Evolutionary conservation across 2,888 invertebrate genomes (phyloP).

Genomic region (Sisyra terminalis): DNA sequence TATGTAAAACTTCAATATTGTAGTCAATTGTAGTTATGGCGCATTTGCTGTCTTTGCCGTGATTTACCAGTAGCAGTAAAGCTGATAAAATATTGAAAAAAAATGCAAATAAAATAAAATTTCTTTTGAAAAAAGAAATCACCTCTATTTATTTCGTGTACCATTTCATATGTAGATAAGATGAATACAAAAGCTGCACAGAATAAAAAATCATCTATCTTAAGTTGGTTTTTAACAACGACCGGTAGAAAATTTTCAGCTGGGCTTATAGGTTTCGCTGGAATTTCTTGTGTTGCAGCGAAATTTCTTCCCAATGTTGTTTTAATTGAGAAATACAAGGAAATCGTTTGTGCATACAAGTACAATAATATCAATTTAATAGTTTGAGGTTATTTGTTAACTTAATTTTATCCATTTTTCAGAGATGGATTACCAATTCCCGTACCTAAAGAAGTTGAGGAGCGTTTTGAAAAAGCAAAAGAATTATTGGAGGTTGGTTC

Average conservation of each 20-base stretch:
- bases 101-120: too few species aligned
- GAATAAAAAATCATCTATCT: too few species aligned
- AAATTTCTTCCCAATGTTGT: constrained; percentile 44
- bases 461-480: constrained; percentile 37
- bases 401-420: constrained; percentile 16
- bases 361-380: constrained; percentile 18
- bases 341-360: constrained; percentile 48
- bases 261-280: constrained; percentile 27
- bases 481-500: constrained; percentile 31
- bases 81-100: too few species aligned
- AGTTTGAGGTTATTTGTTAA: constrained; percentile 4
- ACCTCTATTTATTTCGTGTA: too few species aligned
- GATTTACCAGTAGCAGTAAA: too few species aligned
- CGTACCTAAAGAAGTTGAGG: constrained; percentile 30
- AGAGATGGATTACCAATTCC: constrained; percentile 43
- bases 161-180: background rate
- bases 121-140: too few species aligned
- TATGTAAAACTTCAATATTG: too few species aligned
- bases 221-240: constrained; percentile 36
- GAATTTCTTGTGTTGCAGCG: constrained; percentile 25
- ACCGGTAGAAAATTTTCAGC: constrained; percentile 35
- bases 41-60: too few species aligned
- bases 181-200: constrained; percentile 16
- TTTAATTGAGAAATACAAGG: constrained; percentile 39
- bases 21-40: too few species aligned